Evolutionary conservation across 2,113 vertebrate genomes (phyloP).

Genomic region (Muscicapa adusta): DNA sequence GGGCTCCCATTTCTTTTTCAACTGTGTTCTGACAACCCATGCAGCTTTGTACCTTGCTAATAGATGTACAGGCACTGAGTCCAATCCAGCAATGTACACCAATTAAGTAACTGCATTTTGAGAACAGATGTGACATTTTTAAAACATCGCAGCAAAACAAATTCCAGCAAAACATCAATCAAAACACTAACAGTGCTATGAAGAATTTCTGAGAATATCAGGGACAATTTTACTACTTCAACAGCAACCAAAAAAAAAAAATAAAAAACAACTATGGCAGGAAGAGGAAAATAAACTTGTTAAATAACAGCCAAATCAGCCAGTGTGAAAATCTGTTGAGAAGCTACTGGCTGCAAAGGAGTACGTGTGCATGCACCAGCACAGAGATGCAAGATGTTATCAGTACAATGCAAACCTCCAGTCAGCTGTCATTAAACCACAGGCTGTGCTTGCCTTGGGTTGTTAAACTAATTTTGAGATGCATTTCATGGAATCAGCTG

Average conservation of each 20-base stretch:
- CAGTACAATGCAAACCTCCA: conserved; percentile 51
- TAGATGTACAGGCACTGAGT: neutral
- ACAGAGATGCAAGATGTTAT: conserved; percentile 68
- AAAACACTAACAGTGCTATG: neutral
- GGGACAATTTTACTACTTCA: neutral
- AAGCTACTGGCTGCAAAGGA: neutral
- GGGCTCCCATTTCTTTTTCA: neutral
- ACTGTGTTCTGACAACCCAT: neutral
- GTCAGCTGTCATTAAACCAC: conserved; percentile 45
- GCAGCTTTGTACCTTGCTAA: neutral
- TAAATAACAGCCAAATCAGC: conserved; percentile 16
- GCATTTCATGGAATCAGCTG: conserved; percentile 13
- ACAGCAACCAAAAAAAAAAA: conserved; percentile 22
- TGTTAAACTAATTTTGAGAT: conserved; percentile 39
- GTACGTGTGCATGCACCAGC: neutral
- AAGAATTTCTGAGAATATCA: conserved; percentile 2
- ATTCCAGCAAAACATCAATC: neutral
- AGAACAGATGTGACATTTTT: neutral
- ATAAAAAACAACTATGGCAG: neutral
- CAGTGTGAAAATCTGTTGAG: neutral
- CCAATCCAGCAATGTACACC: neutral
- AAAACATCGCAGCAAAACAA: neutral
- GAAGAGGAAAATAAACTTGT: conserved; percentile 13
- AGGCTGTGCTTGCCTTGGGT: neutral
- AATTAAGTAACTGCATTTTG: neutral